Evolutionary conservation across 2,888 invertebrate species (phyloP).

Genomic region (Acronicta alni): DNA sequence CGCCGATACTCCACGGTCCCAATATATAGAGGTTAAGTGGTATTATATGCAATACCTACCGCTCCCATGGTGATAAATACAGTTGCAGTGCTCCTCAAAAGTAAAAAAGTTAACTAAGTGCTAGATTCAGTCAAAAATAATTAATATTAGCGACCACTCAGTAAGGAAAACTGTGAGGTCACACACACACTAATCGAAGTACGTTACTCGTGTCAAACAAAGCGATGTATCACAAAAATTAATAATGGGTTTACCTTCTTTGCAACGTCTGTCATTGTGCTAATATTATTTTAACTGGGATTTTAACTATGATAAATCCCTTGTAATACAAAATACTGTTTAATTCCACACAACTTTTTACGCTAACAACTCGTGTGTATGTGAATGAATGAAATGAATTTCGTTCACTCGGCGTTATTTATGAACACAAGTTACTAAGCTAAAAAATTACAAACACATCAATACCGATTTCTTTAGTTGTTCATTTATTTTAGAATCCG

Average conservation of each 20-base stretch:
- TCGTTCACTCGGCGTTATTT: conserved; percentile 47
- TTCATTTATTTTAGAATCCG: conserved; percentile 42
- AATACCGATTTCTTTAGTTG: conserved; percentile 46
- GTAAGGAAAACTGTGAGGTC: conserved; percentile 65
- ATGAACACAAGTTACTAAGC: conserved; percentile 32
- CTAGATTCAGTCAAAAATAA: conserved; percentile 22
- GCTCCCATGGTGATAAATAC: conserved; percentile 57
- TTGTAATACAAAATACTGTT: conserved; percentile 54
- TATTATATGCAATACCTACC: conserved; percentile 60
- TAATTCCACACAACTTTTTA: conserved; percentile 57
- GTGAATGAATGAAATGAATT: conserved; percentile 67
- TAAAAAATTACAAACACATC: conserved; percentile 36
- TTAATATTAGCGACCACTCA: conserved; percentile 48
- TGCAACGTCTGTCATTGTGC: conserved; percentile 83
- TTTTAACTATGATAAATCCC: conserved; percentile 54
- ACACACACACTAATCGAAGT: conserved; percentile 75
- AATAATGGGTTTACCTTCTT: conserved; percentile 78
- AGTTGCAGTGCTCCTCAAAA: conserved; percentile 20
- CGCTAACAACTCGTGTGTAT: conserved; percentile 67
- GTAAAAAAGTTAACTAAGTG: conserved; percentile 9
- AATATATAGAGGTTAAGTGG: conserved; percentile 73
- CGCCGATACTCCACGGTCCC: conserved; percentile 60
- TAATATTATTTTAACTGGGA: conserved; percentile 51
- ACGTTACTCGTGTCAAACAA: conserved; percentile 75
- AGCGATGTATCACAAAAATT: conserved; percentile 55